Percentiles rank a stretch among this genome's conserved stretches.
phyloP scores from a whole-genome alignment of 2,113 vertebrate species.

The Pan troglodytes region NHGRI_mPanTro3-v2.1_pri NC_072403.2:105297001-105297500 shows the following conservation, averaged over 20 bases:
- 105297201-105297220: background rate
- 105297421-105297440: slow-evolving; percentile 1
- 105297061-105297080: background rate
- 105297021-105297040: background rate
- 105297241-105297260: background rate
- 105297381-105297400: background rate
- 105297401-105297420: background rate
- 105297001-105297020: background rate
- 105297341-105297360: background rate
- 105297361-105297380: background rate
- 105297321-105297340: slow-evolving; percentile 10
- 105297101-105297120: background rate
- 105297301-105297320: background rate
- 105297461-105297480: background rate
- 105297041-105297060: background rate
- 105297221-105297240: background rate
- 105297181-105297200: background rate
- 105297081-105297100: background rate
- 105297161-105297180: background rate
- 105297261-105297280: background rate
- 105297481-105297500: background rate
- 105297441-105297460: background rate
- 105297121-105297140: background rate
- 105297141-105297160: background rate
- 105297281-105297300: background rate